Evolutionary conservation across 2,113 vertebrate genomes (phyloP).

Genomic region (Dermatemys mawii): DNA sequence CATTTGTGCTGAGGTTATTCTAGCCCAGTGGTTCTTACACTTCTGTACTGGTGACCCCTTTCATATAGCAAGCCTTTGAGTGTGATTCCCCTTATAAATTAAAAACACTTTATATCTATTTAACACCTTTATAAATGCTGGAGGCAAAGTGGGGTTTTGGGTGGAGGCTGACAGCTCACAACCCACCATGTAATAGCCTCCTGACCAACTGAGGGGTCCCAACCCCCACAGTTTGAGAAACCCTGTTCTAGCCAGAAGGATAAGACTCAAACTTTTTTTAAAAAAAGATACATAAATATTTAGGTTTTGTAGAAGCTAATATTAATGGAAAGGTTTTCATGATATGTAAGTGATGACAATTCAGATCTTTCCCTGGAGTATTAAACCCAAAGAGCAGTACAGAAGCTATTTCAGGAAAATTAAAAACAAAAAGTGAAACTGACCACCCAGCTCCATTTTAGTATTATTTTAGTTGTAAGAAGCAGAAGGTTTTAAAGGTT

Average conservation of each 20-base stretch:
- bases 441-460: not conserved
- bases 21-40: not conserved
- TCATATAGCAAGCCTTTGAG: too few species aligned
- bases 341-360: not conserved
- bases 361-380: fast-evolving
- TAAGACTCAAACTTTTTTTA: not conserved
- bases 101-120: too few species aligned
- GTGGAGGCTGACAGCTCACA: too few species aligned
- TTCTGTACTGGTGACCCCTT: too few species aligned
- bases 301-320: not conserved
- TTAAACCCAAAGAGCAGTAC: not conserved
- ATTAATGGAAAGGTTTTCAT: not conserved
- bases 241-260: not conserved
- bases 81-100: too few species aligned
- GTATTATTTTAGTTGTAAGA: not conserved
- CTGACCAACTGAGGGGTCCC: too few species aligned
- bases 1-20: fast-evolving
- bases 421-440: too few species aligned
- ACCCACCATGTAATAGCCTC: too few species aligned
- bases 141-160: too few species aligned
- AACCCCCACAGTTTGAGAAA: not conserved
- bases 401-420: not conserved
- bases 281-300: not conserved
- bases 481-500: not conserved
- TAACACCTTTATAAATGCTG: too few species aligned